A percentile compares a stretch with the other conserved stretches of the same genome.
These are phyloP conservation scores for Ooceraea biroi DNA, from an alignment of 1,140 invertebrate genomes.

Conservation along the genomic window DNA sequence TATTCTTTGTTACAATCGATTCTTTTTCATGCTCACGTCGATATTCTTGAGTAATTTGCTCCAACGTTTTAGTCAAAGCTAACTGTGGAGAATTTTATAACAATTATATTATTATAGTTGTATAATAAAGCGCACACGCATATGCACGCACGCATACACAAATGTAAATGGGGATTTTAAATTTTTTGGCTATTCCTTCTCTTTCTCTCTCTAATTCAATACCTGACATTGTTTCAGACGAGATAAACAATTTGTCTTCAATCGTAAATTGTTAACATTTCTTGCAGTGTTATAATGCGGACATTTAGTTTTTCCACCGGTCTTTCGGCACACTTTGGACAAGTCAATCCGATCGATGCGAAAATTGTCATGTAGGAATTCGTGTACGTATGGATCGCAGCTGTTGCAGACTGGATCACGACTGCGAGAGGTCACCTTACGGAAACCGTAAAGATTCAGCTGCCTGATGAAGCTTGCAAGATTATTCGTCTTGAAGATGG, in stretches of 20 bases:
- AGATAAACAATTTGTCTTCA: conserved; percentile 60
- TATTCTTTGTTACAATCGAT: not conserved
- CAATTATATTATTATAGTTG: conserved; percentile 5
- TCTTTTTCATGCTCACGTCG: conserved; percentile 25
- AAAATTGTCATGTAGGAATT: conserved; percentile 88
- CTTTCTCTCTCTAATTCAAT: too few species aligned
- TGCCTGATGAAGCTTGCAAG: conserved; percentile 89
- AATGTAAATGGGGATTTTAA: too few species aligned
- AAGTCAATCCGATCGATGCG: conserved; percentile 86
- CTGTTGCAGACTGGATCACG: conserved; percentile 87
- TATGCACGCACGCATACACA: not conserved
- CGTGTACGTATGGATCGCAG: conserved; percentile 87
- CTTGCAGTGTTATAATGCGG: conserved; percentile 22
- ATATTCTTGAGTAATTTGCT: conserved; percentile 77
- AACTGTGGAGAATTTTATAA: conserved; percentile 66
- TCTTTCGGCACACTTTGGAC: conserved; percentile 87
- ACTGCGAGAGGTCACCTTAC: conserved; percentile 87
- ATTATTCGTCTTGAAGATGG: conserved; percentile 88
- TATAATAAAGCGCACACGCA: not conserved
- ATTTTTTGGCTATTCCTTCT: too few species aligned
- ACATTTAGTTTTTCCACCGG: conserved; percentile 81
- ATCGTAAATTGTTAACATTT: conserved; percentile 14
- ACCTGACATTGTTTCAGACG: conserved; percentile 81
- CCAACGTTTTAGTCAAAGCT: conserved; percentile 78
- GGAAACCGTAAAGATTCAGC: conserved; percentile 88